Evolutionary conservation across 2,113 vertebrate genomes (phyloP).

Genomic region (Carettochelys insculpta): DNA sequence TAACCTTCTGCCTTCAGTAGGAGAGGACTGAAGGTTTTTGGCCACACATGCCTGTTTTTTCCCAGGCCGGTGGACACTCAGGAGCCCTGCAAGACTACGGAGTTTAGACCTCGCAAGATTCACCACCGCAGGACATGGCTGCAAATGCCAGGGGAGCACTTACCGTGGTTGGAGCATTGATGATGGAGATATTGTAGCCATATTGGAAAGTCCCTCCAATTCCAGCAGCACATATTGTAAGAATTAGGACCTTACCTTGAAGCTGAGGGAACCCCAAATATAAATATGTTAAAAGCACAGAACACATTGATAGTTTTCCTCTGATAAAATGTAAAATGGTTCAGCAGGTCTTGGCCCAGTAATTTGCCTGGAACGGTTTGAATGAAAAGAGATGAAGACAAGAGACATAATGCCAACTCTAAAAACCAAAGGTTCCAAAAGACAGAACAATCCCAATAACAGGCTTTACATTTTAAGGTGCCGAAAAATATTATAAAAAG

Average conservation of each 20-base stretch:
- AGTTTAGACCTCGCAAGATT: neutral
- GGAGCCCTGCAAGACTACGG: neutral
- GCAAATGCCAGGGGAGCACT: constrained; percentile 1
- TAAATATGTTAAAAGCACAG: neutral
- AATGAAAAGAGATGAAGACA: neutral
- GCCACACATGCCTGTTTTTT: neutral
- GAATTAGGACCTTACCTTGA: constrained; percentile 76
- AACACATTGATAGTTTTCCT: neutral
- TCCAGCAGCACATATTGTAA: constrained; percentile 86
- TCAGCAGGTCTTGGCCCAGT: neutral
- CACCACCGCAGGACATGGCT: neutral
- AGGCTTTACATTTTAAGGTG: neutral
- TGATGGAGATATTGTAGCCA: constrained; percentile 91
- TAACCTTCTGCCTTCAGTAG: neutral
- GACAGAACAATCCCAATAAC: fast-evolving
- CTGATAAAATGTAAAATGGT: neutral
- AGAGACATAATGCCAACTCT: fast-evolving
- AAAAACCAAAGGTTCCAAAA: neutral
- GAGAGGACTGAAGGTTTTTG: neutral
- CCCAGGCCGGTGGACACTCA: neutral
- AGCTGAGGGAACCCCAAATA: constrained; percentile 64
- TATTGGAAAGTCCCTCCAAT: constrained; percentile 93
- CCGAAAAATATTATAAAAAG: neutral
- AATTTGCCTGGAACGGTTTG: neutral
- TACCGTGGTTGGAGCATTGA: constrained; percentile 88